Evolutionary conservation across 2,797 vertebrate species (phyloP).

Genomic region (Mustela erminea): DNA sequence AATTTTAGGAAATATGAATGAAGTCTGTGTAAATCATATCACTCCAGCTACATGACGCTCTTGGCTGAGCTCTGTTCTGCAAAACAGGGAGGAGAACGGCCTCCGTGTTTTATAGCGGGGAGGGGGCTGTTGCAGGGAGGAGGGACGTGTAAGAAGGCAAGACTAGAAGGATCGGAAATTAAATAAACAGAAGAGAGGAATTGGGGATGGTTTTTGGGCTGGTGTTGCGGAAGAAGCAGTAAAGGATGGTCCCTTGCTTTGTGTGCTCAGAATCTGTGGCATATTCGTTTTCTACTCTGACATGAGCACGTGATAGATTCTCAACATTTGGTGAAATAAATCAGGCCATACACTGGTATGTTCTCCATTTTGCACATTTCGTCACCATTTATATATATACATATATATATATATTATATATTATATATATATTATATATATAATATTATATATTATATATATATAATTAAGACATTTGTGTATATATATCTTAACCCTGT

Average conservation of each 20-base stretch:
- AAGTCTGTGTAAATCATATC: neutral
- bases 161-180: neutral
- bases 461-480: no score
- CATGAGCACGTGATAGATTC: rapidly evolving
- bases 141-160: neutral
- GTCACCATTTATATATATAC: neutral
- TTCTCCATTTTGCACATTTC: neutral
- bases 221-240: neutral
- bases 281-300: neutral
- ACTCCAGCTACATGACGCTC: rapidly evolving
- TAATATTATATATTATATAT: no score
- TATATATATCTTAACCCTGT: neutral
- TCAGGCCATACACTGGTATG: no score
- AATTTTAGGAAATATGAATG: neutral
- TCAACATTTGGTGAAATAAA: neutral
- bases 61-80: neutral
- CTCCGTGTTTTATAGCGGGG: neutral
- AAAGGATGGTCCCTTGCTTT: neutral
- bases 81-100: rapidly evolving
- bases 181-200: neutral
- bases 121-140: neutral
- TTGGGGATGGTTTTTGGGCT: no score
- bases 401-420: no score
- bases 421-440: no score
- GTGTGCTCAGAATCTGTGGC: neutral